These are phyloP conservation scores for Trachelipus rathkii DNA, from an alignment of 1,140 invertebrate species.

Conservation along the genomic window DNA sequence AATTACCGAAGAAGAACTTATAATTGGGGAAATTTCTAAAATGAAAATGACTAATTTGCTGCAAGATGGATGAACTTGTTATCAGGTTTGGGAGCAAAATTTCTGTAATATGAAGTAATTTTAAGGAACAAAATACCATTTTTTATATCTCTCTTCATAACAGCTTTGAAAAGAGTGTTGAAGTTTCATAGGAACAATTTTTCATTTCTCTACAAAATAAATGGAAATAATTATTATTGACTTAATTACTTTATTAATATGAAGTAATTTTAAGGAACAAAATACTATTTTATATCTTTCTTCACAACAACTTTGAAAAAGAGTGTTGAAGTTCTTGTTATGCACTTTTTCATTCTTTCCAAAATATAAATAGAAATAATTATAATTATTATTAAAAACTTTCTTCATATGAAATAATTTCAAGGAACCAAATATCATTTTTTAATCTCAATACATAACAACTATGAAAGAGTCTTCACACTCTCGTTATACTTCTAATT, in stretches of 20 bases:
- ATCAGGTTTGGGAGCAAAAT: not conserved
- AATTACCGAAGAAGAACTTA: constrained; percentile 10
- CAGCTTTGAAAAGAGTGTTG: too few relatives aligned
- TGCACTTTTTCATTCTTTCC: not conserved
- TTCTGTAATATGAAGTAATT: not conserved
- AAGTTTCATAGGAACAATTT: not conserved
- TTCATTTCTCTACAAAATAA: not conserved
- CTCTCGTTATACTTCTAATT: too few relatives aligned
- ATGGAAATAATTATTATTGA: not conserved
- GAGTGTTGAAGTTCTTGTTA: not conserved
- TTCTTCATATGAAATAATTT: not conserved
- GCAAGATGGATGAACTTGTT: constrained; percentile 4
- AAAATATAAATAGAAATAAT: not conserved
- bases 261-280: not conserved
- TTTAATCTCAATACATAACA: not conserved
- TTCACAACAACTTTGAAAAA: too few relatives aligned
- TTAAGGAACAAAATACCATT: not conserved
- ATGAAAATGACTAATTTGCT: constrained; percentile 2
- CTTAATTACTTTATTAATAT: not conserved
- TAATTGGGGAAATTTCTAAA: not conserved
- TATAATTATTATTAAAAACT: not conserved
- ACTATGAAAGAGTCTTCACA: too few relatives aligned
- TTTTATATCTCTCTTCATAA: not conserved
- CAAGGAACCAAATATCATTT: not conserved
- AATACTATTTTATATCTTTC: not conserved